These are phyloP conservation scores for Uloborus diversus DNA, from an alignment of 1,140 invertebrate genomes.

Conservation along the genomic window DNA sequence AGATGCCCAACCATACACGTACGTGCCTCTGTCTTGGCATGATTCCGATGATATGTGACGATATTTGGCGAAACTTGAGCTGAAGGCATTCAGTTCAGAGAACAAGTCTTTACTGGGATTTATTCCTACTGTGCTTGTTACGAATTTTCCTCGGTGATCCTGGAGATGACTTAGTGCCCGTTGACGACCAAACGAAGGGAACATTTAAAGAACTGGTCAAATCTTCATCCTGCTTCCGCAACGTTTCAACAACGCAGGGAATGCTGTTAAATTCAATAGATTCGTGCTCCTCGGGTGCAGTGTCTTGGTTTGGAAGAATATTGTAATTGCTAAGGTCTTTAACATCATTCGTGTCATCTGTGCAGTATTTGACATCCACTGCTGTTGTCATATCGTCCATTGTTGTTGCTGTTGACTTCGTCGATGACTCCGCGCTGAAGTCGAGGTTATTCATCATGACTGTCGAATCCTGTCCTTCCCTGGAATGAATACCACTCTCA, in stretches of 20 bases:
- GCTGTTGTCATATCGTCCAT: constrained; percentile 10
- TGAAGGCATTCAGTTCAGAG: constrained; percentile 1
- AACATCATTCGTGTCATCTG: constrained; percentile 59
- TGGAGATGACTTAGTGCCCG: constrained; percentile 45
- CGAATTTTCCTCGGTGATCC: constrained; percentile 31
- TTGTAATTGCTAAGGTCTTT: constrained; percentile 41
- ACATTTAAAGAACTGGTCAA: constrained; percentile 6
- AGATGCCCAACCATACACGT: constrained; percentile 43
- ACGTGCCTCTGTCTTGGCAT: constrained; percentile 11
- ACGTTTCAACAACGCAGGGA: neutral
- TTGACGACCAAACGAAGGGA: constrained; percentile 20
- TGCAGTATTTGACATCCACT: neutral
- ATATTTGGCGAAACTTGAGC: constrained; percentile 1
- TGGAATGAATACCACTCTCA: constrained; percentile 51
- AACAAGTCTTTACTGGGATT: constrained; percentile 33
- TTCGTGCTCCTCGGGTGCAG: neutral
- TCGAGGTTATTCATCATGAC: constrained; percentile 46
- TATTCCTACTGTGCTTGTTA: constrained; percentile 29
- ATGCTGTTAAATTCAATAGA: neutral
- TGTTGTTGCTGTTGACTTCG: constrained; percentile 18
- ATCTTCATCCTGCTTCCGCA: neutral
- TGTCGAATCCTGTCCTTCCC: constrained; percentile 36
- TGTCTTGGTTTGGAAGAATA: constrained; percentile 27
- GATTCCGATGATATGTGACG: constrained; percentile 5
- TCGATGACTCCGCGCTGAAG: constrained; percentile 20